A percentile compares a stretch with the other conserved stretches of the same genome.
Evolutionary conservation across 1,140 invertebrate genomes (phyloP).

Genomic region (Seison nebaliae): DNA sequence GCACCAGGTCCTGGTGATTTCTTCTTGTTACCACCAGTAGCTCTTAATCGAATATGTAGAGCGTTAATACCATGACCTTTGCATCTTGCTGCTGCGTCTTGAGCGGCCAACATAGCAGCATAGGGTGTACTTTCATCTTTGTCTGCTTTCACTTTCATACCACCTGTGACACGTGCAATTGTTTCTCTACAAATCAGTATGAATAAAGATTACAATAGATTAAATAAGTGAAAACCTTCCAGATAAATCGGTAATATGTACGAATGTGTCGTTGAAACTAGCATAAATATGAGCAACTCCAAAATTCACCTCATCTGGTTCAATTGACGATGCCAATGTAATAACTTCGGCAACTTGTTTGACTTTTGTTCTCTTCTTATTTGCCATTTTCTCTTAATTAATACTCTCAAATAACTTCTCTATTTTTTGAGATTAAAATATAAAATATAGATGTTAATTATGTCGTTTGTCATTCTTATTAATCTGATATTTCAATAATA

Average conservation of each 20-base stretch:
- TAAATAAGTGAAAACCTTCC: constrained; percentile 39
- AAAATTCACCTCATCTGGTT: constrained; percentile 86
- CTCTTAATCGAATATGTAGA: constrained; percentile 83
- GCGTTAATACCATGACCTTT: constrained; percentile 82
- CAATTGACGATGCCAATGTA: constrained; percentile 74
- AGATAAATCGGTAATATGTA: constrained; percentile 94
- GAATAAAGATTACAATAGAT: constrained; percentile 13
- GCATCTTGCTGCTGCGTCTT: constrained; percentile 97
- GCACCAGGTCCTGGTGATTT: constrained; percentile 59
- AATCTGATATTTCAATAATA: too few species aligned
- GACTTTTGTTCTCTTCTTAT: constrained; percentile 80
- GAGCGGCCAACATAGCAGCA: constrained; percentile 98
- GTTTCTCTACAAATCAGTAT: constrained; percentile 67
- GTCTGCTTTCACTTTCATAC: constrained; percentile 99
- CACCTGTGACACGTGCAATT: constrained; percentile 85
- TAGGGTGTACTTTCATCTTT: constrained; percentile 97
- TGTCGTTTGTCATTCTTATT: too few species aligned
- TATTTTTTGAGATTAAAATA: too few species aligned
- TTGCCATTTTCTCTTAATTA: too few species aligned
- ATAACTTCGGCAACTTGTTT: constrained; percentile 77
- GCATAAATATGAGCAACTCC: constrained; percentile 98
- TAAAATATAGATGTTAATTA: too few species aligned
- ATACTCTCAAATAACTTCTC: too few species aligned
- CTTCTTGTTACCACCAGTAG: constrained; percentile 71
- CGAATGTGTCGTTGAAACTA: constrained; percentile 98